Conservation (phyloP, 2,113 vertebrate species). For the Cichladusa arquata region DNA sequence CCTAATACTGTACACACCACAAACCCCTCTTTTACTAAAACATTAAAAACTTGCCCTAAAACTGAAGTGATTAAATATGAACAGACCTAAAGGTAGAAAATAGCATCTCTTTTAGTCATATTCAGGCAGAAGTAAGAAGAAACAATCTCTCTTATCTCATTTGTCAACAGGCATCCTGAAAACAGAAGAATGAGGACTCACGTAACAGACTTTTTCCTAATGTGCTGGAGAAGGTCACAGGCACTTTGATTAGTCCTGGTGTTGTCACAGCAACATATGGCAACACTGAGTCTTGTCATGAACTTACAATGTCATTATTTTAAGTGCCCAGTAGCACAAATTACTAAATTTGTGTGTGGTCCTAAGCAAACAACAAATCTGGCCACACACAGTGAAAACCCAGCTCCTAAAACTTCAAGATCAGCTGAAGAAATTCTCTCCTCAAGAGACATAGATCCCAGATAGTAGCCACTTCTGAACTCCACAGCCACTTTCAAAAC, state of each 20-base stretch:
- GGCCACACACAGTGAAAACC: slow-evolving; percentile 55
- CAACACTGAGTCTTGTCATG: background rate
- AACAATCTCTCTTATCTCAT: background rate
- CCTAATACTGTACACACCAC: slow-evolving; percentile 12
- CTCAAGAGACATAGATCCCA: slow-evolving; percentile 53
- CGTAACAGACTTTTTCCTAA: background rate
- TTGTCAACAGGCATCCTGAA: background rate
- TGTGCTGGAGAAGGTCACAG: background rate
- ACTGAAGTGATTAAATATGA: slow-evolving; percentile 21
- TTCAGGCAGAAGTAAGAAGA: background rate
- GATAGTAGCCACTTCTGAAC: slow-evolving; percentile 56
- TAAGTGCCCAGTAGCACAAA: slow-evolving; percentile 53
- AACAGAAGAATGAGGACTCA: background rate
- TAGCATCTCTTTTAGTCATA: background rate
- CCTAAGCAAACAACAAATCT: slow-evolving; percentile 54
- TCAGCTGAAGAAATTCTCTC: slow-evolving; percentile 49
- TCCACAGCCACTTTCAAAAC: slow-evolving; percentile 53
- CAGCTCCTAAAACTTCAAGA: slow-evolving; percentile 50
- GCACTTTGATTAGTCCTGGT: background rate
- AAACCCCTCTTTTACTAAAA: slow-evolving; percentile 34
- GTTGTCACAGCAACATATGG: background rate
- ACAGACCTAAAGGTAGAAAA: slow-evolving; percentile 10
- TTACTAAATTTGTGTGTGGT: slow-evolving; percentile 53
- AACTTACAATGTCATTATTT: slow-evolving; percentile 10
- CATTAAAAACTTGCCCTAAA: slow-evolving; percentile 4